Evolutionary conservation across 2,113 vertebrate genomes (phyloP).

Genomic region (Mormyrus lacerda): DNA sequence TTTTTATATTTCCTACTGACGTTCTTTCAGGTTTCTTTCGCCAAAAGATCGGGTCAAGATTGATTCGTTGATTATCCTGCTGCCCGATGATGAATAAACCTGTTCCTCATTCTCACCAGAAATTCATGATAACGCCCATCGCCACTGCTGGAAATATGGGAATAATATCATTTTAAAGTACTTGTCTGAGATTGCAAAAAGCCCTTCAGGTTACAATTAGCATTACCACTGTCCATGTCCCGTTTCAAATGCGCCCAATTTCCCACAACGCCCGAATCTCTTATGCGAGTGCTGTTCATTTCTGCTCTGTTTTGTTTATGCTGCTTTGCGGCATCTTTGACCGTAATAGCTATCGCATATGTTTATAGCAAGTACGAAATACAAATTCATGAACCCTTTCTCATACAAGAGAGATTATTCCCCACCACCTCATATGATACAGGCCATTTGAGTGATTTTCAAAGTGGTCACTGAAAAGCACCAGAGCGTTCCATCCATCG

Average conservation of each 20-base stretch:
- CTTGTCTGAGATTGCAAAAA: not conserved
- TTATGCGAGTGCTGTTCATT: not conserved
- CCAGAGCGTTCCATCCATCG: not conserved
- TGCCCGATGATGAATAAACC: not conserved
- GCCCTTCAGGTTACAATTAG: not conserved
- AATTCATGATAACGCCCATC: not conserved
- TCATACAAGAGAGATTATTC: not conserved
- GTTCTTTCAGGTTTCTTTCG: not conserved
- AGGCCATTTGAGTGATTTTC: not conserved
- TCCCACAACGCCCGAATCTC: not conserved
- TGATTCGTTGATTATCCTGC: not conserved
- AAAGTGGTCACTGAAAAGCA: not conserved
- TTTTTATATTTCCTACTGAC: not conserved
- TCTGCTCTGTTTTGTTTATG: not conserved
- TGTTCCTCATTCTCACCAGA: not conserved
- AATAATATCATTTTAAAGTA: not conserved
- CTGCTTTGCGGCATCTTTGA: not conserved
- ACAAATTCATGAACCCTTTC: not conserved
- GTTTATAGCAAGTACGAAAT: not conserved
- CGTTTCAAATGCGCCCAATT: not conserved
- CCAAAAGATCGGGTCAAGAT: not conserved
- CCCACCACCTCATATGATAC: not conserved
- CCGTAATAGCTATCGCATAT: not conserved
- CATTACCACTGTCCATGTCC: not conserved
- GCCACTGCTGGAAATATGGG: not conserved